Evolutionary conservation across 2,888 invertebrate species (phyloP), one percentile per base, ranked within the genome.

Genomic region (Nymphalis c-album): DNA sequence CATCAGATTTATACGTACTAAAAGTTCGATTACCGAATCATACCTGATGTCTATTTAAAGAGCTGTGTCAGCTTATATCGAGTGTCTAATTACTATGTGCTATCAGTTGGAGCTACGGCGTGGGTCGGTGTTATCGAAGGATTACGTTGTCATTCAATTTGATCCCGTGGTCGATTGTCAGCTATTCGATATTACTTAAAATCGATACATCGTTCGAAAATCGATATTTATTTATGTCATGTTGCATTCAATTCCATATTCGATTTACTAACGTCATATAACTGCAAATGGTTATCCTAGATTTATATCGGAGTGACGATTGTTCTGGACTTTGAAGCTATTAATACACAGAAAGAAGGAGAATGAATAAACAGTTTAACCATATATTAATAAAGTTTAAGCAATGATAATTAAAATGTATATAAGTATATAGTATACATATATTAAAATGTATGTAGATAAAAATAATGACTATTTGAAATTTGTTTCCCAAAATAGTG

Each of bases 131-230:
- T 60, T 66, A 66, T 66, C 65, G 22, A 10, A 26, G 60, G 65
- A 66, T 66, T 61, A 61, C 26, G 46, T 18, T 61, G 64, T 59
- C 64, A 64, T 51, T 50, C 59, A 51, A 64, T 64, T 45, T 58
- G 40, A 26, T 8, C 57, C 45, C 45, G 16, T 58, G 17, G 17
- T 55, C 26, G 26, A 26, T 26, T 31, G 53, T 53, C 53, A 53
- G 22, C 35, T 57, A 57, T 31, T 57, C 18, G 8, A 35, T 55
- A n/a, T n/a, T 57, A 40, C 40, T 57, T 7, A 6, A 18, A 57
- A 57, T 40, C 40, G 40, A 40, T 40, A 40, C 40, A 20, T 57
- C 18, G 8, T 5, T 7, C 31, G 13, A 55, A 26, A 55, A 55
- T 57, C 57, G 40, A 57, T 40, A 57, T 57, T 7, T 1, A 17